phyloP scores from a whole-genome alignment of 2,797 vertebrate species.

The Falco berigora region DNA sequence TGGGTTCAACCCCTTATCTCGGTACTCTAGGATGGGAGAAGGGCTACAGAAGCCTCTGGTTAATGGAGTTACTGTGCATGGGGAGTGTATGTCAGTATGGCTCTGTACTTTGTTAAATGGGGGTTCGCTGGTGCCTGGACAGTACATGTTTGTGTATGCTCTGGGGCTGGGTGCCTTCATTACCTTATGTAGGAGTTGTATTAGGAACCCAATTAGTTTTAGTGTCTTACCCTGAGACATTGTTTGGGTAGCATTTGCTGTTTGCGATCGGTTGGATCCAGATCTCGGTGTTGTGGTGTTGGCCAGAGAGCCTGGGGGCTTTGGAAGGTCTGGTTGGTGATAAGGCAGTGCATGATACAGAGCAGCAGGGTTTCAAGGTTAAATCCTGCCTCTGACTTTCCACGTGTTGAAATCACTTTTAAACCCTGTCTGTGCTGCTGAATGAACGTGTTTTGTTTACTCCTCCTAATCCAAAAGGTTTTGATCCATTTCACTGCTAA shows the following conservation, averaged over 20 bases:
- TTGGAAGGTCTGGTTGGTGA: neutral
- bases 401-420: neutral
- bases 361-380: neutral
- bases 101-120: neutral
- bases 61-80: neutral
- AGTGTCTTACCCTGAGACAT: neutral
- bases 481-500: neutral
- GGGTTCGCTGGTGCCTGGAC: neutral
- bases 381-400: neutral
- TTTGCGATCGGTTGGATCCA: neutral
- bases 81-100: neutral
- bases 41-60: neutral
- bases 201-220: neutral
- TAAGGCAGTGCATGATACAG: neutral
- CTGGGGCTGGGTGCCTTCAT: neutral
- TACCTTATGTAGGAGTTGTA: neutral
- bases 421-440: neutral
- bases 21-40: neutral
- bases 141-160: accelerated
- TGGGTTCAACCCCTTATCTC: neutral
- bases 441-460: neutral
- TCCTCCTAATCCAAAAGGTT: neutral
- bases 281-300: neutral
- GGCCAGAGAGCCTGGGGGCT: neutral
- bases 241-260: neutral